phyloP scores from a whole-genome alignment of 2,888 invertebrate species.

The Spatulosminthurus flaviceps region DNA sequence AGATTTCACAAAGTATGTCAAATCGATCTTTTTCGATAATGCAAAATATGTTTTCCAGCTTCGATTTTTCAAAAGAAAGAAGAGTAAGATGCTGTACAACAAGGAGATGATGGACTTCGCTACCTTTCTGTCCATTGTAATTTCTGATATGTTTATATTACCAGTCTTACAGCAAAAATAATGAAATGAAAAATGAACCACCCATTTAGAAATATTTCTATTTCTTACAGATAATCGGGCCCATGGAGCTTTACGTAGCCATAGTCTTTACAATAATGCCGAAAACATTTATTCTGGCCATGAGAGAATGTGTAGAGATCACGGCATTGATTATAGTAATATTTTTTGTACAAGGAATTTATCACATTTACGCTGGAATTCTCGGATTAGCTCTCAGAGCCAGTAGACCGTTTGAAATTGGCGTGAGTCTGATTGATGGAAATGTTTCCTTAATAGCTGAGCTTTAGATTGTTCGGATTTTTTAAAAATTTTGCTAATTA shows the following conservation, averaged over 20 bases:
- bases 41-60: slow-evolving; percentile 1
- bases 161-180: no score
- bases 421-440: slow-evolving; percentile 26
- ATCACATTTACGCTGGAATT: slow-evolving; percentile 44
- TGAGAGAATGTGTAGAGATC: slow-evolving; percentile 49
- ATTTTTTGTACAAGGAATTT: slow-evolving; percentile 44
- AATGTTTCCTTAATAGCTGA: no score
- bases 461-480: no score
- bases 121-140: slow-evolving; percentile 46
- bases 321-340: slow-evolving; percentile 36
- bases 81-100: slow-evolving; percentile 41
- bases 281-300: slow-evolving; percentile 48
- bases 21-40: background rate
- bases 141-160: background rate
- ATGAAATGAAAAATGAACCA: no score
- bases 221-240: slow-evolving; percentile 45
- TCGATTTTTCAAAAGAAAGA: slow-evolving; percentile 43
- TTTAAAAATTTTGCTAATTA: no score
- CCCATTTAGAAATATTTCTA: background rate
- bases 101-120: slow-evolving; percentile 44
- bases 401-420: slow-evolving; percentile 43
- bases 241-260: slow-evolving; percentile 45
- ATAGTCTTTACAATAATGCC: slow-evolving; percentile 42
- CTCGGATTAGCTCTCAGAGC: slow-evolving; percentile 43
- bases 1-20: background rate